Evolutionary conservation across 2,113 vertebrate species (phyloP).

Genomic region (Synodontis membranacea): DNA sequence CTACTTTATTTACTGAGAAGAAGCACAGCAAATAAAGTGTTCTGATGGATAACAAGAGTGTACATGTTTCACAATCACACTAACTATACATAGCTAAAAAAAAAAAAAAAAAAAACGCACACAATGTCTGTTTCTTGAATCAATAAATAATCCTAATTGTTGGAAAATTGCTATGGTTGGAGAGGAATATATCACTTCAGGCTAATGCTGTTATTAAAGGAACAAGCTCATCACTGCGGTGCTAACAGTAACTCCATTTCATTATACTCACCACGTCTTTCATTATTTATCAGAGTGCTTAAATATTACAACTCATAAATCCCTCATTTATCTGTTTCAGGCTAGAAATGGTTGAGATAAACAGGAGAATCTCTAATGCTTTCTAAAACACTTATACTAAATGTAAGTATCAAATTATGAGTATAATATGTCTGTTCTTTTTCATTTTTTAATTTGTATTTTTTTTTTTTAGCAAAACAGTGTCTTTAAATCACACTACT

Average conservation of each 20-base stretch:
- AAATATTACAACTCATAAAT: neutral
- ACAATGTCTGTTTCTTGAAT: neutral
- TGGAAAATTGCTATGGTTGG: neutral
- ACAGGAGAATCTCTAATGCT: neutral
- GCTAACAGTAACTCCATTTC: neutral
- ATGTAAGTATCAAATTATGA: neutral
- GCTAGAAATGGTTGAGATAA: neutral
- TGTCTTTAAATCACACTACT: neutral
- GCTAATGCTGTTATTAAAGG: neutral
- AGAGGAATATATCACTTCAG: neutral
- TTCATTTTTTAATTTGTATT: too few species aligned
- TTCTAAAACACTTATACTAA: neutral
- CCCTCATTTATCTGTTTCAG: neutral
- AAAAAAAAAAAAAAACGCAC: neutral
- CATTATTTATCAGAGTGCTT: neutral
- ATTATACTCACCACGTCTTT: neutral
- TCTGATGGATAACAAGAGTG: too few species aligned
- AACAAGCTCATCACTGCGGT: neutral
- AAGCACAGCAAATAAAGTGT: too few species aligned
- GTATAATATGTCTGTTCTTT: neutral
- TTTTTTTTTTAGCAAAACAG: neutral
- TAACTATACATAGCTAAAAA: too few species aligned
- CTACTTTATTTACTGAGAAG: too few species aligned
- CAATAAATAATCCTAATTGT: neutral
- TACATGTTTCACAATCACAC: too few species aligned